Percentiles rank a stretch among this genome's conserved stretches.
Evolutionary conservation across 2,888 invertebrate genomes (phyloP).

Genomic region (Sussaba pulchella): DNA sequence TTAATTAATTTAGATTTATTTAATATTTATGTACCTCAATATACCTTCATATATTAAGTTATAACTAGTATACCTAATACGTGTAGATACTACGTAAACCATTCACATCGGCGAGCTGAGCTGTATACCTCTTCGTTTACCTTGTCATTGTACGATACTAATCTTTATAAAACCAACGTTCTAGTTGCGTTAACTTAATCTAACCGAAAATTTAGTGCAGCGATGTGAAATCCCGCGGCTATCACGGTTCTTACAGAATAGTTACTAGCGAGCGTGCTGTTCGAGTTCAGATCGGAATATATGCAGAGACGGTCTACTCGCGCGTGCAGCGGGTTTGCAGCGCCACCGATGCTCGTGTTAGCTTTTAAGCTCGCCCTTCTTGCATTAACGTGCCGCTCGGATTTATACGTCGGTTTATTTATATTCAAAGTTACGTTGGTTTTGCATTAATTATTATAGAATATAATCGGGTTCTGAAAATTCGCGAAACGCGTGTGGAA

Average conservation of each 20-base stretch:
- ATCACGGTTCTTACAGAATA: constrained; percentile 41
- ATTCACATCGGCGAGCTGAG: constrained; percentile 2
- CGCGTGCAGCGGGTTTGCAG: constrained; percentile 23
- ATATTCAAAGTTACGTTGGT: constrained; percentile 71
- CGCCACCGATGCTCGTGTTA: constrained; percentile 66
- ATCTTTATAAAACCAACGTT: constrained; percentile 45
- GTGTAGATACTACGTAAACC: too few species aligned
- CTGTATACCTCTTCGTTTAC: constrained; percentile 37
- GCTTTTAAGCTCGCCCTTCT: constrained; percentile 71
- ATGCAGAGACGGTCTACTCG: constrained; percentile 49
- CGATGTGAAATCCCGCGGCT: constrained; percentile 42
- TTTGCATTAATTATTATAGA: constrained; percentile 72
- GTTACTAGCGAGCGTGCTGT: constrained; percentile 43
- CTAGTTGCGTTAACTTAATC: constrained; percentile 59
- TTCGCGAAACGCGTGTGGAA: not conserved
- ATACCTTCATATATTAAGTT: too few species aligned
- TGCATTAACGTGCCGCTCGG: constrained; percentile 68
- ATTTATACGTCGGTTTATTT: constrained; percentile 66
- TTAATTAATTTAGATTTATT: too few species aligned
- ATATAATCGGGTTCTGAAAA: constrained; percentile 52
- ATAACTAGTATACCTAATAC: too few species aligned
- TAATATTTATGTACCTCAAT: too few species aligned
- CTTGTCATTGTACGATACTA: constrained; percentile 32
- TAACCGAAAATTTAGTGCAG: constrained; percentile 63
- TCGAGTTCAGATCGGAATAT: constrained; percentile 39